Evolutionary conservation across 2,797 vertebrate species (phyloP), one percentile per base, ranked within the genome.

Genomic region (Artibeus lituratus): DNA sequence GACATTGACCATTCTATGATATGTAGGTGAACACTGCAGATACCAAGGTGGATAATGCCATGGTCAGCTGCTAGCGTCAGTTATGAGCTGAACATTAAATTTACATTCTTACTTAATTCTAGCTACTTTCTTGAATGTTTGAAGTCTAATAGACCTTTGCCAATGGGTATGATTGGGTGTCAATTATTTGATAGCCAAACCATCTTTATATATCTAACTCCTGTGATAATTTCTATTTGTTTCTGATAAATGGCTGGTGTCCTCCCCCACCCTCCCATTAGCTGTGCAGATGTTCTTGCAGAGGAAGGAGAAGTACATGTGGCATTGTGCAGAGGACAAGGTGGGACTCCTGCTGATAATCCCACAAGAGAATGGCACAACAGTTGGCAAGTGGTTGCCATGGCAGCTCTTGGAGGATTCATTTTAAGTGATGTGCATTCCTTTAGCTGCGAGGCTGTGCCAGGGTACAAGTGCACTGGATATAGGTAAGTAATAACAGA

Each of bases 361-460:
- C 99, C 99, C 0, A 97, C 96, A 97, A 99, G 99, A 96, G 99
- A 99, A 94, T 99, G 99, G 99, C 99, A 99, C 98, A 99, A 99
- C 98, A 99, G 99, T 98, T 99, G 99, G 99, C 99, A 99, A 98
- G 98, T 99, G 32, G 99, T 98, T 93, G 98, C 99, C 49, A 99
- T 99, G 99, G 99, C 99, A 88, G 99, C 99, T 0, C 98, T 98
- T 57, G 99, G 99, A 0, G 98, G 99, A 0, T 98, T 99, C 22
- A 97, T 99, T 98, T 98, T 99, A 69, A 99, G 98, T 73, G 78
- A 98, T 0, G 97, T 99, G 80, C 98, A 76, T 80, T 98, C 99
- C 14, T 99, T 99, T 93, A 97, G 97, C 84, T 98, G 93, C 95
- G 98, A 99, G 73, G 97, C 97, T 94, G 49, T 98, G 98, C 96